A percentile compares a stretch with the other conserved stretches of the same genome.
phyloP scores from a whole-genome alignment of 2,797 vertebrate species.

The Meriones psammophilus region DNA sequence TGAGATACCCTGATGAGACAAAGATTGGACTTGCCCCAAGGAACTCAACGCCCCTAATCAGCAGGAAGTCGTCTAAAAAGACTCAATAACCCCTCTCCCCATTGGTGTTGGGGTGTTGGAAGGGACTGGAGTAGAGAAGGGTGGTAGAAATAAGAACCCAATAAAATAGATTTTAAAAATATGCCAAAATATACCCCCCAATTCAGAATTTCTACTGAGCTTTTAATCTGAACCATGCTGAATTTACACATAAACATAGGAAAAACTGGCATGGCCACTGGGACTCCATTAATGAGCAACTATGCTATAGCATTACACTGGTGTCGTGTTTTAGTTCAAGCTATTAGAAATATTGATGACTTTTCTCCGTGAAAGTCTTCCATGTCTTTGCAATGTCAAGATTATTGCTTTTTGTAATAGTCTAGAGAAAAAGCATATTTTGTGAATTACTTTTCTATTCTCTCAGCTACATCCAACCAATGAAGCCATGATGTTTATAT shows the following conservation, averaged over 20 bases:
- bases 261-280: background rate
- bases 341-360: constrained; percentile 11
- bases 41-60: too few species aligned
- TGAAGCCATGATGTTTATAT: background rate
- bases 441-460: constrained; percentile 45
- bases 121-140: too few species aligned
- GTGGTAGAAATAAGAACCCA: too few species aligned
- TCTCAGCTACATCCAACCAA: constrained; percentile 44
- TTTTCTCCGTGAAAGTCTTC: constrained; percentile 16
- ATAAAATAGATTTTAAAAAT: too few species aligned
- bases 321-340: background rate
- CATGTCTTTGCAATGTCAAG: constrained; percentile 4
- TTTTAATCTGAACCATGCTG: constrained; percentile 27
- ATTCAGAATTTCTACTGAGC: background rate
- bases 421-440: constrained; percentile 17
- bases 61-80: too few species aligned
- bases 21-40: too few species aligned
- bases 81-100: too few species aligned
- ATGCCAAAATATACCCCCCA: too few species aligned
- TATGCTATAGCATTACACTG: background rate
- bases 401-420: constrained; percentile 46
- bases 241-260: background rate
- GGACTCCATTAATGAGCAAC: background rate
- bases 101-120: too few species aligned
- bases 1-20: too few species aligned